These are phyloP conservation scores for Picathartes gymnocephalus DNA, from an alignment of 2,113 vertebrate species.

Conservation along the genomic window DNA sequence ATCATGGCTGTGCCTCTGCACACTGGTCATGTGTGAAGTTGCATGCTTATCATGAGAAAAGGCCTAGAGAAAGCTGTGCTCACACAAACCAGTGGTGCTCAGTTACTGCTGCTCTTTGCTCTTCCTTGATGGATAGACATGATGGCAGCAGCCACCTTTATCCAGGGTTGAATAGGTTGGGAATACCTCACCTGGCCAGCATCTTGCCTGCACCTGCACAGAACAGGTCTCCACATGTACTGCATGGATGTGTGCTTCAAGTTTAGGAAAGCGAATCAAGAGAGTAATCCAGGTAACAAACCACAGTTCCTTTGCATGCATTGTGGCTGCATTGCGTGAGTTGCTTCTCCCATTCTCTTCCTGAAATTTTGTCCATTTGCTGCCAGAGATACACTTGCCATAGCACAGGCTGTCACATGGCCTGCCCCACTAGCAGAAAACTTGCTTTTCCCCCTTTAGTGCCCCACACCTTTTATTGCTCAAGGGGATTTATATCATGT, in stretches of 20 bases:
- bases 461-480: neutral
- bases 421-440: neutral
- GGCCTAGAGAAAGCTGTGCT: neutral
- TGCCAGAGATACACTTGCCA: neutral
- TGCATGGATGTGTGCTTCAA: neutral
- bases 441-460: neutral
- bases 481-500: neutral
- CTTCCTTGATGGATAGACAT: neutral
- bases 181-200: neutral
- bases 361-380: neutral
- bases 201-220: neutral
- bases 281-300: neutral
- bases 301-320: neutral
- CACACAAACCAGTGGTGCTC: neutral
- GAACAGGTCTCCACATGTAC: neutral
- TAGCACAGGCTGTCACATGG: neutral
- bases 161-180: neutral
- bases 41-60: neutral
- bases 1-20: neutral
- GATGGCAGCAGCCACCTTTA: neutral
- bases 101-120: neutral
- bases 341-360: neutral
- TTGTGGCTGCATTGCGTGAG: neutral
- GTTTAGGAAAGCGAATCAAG: neutral
- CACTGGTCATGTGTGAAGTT: fast-evolving